Evolutionary conservation across 2,888 invertebrate species (phyloP).

Genomic region (Lamproptera curius): DNA sequence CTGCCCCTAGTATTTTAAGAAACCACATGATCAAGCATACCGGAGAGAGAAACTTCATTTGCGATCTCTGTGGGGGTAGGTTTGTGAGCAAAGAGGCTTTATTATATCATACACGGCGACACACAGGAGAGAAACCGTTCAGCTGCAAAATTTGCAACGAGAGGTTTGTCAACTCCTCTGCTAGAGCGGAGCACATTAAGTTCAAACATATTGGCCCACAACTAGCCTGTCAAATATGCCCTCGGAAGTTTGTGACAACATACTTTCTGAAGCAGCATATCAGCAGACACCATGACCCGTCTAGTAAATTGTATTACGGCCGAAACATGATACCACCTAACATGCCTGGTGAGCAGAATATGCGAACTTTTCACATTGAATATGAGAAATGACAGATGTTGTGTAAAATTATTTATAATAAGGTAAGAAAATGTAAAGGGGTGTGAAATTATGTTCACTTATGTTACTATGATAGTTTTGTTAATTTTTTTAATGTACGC

Average conservation of each 20-base stretch:
- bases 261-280: slow-evolving; percentile 58
- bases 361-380: slow-evolving; percentile 30
- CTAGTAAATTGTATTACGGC: slow-evolving; percentile 54
- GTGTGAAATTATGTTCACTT: too few species aligned
- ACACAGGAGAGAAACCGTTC: slow-evolving; percentile 68
- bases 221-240: slow-evolving; percentile 58
- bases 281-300: slow-evolving; percentile 57
- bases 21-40: slow-evolving; percentile 65
- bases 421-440: too few species aligned
- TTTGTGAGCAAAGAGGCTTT: slow-evolving; percentile 68
- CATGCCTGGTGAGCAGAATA: slow-evolving; percentile 49
- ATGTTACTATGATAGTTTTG: too few species aligned
- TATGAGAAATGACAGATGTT: slow-evolving; percentile 2
- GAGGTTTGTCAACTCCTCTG: slow-evolving; percentile 64
- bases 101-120: slow-evolving; percentile 60
- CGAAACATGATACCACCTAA: slow-evolving; percentile 47
- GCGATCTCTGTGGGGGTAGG: slow-evolving; percentile 50
- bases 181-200: slow-evolving; percentile 65
- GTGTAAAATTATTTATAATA: too few species aligned
- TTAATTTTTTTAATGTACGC: too few species aligned
- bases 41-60: slow-evolving; percentile 61
- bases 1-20: slow-evolving; percentile 64
- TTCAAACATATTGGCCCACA: slow-evolving; percentile 63
- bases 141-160: slow-evolving; percentile 56
- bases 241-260: slow-evolving; percentile 61